Evolutionary conservation across 1,140 invertebrate genomes (phyloP).

Genomic region (Dendrolimus punctatus): DNA sequence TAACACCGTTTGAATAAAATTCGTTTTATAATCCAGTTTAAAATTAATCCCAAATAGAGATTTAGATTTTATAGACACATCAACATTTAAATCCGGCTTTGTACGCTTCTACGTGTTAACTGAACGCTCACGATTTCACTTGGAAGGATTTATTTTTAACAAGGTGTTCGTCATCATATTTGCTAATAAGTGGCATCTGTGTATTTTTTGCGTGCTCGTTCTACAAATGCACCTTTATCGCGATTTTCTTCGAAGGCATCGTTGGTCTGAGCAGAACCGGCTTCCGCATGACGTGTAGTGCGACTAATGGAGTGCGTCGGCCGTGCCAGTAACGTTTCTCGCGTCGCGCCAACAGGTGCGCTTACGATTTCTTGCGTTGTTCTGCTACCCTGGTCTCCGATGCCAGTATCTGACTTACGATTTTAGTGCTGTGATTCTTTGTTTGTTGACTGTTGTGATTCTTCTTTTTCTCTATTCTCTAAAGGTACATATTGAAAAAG

Average conservation of each 20-base stretch:
- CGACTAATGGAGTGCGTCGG: conserved; percentile 49
- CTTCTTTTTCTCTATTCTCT: neutral
- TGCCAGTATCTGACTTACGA: conserved; percentile 1
- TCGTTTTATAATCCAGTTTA: neutral
- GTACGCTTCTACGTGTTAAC: conserved; percentile 2
- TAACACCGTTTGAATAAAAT: too few relatives aligned
- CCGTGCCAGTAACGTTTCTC: conserved; percentile 52
- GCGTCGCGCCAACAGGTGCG: conserved; percentile 57
- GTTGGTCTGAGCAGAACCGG: conserved; percentile 53
- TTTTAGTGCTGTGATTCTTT: neutral
- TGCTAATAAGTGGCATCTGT: conserved; percentile 7
- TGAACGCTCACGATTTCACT: conserved; percentile 1
- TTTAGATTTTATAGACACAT: too few relatives aligned
- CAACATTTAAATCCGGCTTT: conserved; percentile 1
- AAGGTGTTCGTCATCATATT: conserved; percentile 12
- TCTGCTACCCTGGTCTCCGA: conserved; percentile 33
- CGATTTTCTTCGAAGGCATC: conserved; percentile 44
- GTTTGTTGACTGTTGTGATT: neutral
- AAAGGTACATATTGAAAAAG: conserved; percentile 2
- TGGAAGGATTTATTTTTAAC: conserved; percentile 5
- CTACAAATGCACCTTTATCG: conserved; percentile 20
- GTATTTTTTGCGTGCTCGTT: conserved; percentile 5
- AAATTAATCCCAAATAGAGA: neutral
- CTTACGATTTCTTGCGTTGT: conserved; percentile 26
- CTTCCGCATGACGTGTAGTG: conserved; percentile 60